Base-by-base conservation (phyloP, 2,888 invertebrate species). In the Protonemura montana region DNA sequence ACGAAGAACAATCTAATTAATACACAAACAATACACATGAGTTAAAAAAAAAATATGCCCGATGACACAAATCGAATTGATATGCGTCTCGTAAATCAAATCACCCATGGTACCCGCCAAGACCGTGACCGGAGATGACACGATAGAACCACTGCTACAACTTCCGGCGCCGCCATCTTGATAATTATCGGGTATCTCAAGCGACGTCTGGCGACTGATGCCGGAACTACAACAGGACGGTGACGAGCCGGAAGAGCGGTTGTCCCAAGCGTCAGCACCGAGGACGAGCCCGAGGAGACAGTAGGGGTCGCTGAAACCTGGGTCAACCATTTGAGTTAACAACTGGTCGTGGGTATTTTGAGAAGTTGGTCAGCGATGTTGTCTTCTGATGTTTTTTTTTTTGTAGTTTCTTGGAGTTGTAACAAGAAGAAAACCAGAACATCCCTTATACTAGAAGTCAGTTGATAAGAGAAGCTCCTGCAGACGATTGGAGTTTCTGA, bases 281-380 rank as follows among this genome's bases (percentile, higher is more conserved):
- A 77, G 91, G 86, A 91, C 90, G 81, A 93, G 91, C 35, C 93
- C 94, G 90, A 94, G 90, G 93, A 94, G 94, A 90, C 94, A 94
- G 90, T 93, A 94, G 29, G 94, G 94, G 90, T 94, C 94, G 89
- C 93, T 93, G 91, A 93, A 93, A 86, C 94, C 93, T 93, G 90
- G 41, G 77, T 41, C 27, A 83, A 41, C 85, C 35, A 29, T 35
- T 35, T 6, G 35, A 3, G 35, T 10, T 35, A 35, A 35, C 35
- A 6, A 10, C 35, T 35, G 35, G 35, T 35, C 35, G 35, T 6
- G 10, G 35, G 35, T 10, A n/a, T n/a, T n/a, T n/a, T n/a, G n/a
- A n/a, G n/a, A n/a, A n/a, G n/a, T n/a, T n/a, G n/a, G n/a, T n/a
- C n/a, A n/a, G n/a, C n/a, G n/a, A n/a, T n/a, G n/a, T n/a, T n/a